A percentile compares a stretch with the other conserved stretches of the same genome.
These are phyloP conservation scores for Hippopotamyrus pictus DNA, from an alignment of 2,797 vertebrate genomes.

Conservation along the genomic window DNA sequence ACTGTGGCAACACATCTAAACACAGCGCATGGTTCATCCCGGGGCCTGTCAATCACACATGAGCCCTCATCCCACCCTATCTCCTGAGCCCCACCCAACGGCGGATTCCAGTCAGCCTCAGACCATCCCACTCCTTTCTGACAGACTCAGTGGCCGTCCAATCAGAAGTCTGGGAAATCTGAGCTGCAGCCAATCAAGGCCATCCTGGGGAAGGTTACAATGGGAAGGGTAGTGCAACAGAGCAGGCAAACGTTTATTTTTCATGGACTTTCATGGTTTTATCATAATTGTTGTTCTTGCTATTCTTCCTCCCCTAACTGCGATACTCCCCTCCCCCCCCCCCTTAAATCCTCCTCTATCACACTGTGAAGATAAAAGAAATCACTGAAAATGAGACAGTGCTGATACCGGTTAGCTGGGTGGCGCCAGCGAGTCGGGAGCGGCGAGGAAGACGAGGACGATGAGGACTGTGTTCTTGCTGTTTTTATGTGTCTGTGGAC, in stretches of 20 bases:
- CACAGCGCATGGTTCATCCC: conserved; percentile 38
- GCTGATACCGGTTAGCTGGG: conserved; percentile 42
- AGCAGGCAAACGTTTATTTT: conserved; percentile 51
- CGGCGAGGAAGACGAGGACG: conserved; percentile 36
- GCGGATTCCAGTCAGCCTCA: conserved; percentile 58
- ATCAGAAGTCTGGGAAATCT: conserved; percentile 39
- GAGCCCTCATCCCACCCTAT: conserved; percentile 40
- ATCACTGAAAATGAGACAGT: conserved; percentile 47
- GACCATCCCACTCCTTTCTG: conserved; percentile 42
- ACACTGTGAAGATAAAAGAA: conserved; percentile 69
- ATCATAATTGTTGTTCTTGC: conserved; percentile 57
- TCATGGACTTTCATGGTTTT: conserved; percentile 54
- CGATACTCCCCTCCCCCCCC: conserved; percentile 33
- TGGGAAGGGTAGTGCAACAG: conserved; percentile 49
- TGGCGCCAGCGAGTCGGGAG: conserved; percentile 28
- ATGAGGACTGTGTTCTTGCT: conserved; percentile 63
- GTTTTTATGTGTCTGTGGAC: conserved; percentile 68
- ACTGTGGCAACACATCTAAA: conserved; percentile 80
- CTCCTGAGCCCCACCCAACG: conserved; percentile 48
- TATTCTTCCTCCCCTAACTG: conserved; percentile 46
- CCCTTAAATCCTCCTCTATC: conserved; percentile 48
- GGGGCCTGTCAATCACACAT: conserved; percentile 55
- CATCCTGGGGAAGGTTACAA: conserved; percentile 47
- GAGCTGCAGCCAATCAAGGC: conserved; percentile 48
- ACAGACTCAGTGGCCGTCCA: conserved; percentile 44